Conservation (phyloP, 1,140 invertebrate genomes). For the Lethocerus indicus region DNA sequence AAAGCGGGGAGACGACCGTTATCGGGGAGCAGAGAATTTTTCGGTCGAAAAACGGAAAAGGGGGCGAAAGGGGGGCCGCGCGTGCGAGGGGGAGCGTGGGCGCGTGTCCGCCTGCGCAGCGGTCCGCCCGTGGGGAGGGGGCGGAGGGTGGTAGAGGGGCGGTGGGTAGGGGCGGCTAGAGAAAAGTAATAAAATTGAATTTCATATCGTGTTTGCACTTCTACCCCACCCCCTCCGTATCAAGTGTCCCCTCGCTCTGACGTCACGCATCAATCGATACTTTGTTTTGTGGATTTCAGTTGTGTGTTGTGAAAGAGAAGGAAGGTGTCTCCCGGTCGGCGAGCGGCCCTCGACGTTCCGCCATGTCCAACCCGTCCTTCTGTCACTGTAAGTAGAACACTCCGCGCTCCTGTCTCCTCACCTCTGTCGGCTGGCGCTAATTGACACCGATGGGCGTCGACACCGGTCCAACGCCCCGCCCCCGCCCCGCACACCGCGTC, state of each 20-base stretch:
- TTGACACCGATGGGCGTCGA: too few species aligned
- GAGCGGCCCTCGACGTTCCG: too few species aligned
- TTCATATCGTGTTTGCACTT: constrained; percentile 21
- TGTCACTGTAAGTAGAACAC: neutral
- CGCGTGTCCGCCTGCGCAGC: neutral
- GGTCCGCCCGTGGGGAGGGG: neutral
- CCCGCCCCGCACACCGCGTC: too few species aligned
- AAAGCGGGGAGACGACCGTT: too few species aligned
- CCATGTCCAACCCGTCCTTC: too few species aligned
- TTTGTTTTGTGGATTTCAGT: constrained; percentile 16
- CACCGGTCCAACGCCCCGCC: too few species aligned
- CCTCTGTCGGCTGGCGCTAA: too few species aligned
- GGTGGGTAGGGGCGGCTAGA: constrained; percentile 11
- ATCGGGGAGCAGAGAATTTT: too few species aligned
- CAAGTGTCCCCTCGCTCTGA: constrained; percentile 13
- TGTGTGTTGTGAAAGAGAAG: constrained; percentile 8
- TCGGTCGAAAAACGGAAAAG: too few species aligned
- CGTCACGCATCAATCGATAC: constrained; percentile 16
- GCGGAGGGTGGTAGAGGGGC: constrained; percentile 2
- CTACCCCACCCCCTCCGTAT: constrained; percentile 11
- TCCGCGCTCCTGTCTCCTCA: too few species aligned
- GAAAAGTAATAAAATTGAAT: constrained; percentile 21
- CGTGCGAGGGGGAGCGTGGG: neutral
- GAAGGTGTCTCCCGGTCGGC: too few species aligned
- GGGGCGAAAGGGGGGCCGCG: neutral